phyloP scores from a whole-genome alignment of 2,113 vertebrate genomes.

The Benitochromis conjunctus region DNA sequence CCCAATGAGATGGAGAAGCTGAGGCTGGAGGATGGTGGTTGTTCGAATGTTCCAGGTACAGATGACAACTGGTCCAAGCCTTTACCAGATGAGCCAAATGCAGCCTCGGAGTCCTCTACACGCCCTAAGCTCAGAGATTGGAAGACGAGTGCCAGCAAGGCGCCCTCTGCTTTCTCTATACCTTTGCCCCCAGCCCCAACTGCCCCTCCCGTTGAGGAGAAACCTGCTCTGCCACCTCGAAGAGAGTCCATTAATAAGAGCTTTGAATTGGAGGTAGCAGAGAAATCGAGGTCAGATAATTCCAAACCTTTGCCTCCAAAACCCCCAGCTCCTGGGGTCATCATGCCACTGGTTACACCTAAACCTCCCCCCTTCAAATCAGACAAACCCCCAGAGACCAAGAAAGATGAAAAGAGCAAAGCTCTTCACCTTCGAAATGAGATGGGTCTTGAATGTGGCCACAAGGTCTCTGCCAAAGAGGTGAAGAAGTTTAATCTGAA shows the following conservation, averaged over 20 bases:
- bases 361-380: conserved; percentile 77
- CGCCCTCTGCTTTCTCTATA: conserved; percentile 23
- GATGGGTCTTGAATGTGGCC: conserved; percentile 95
- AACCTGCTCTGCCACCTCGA: conserved; percentile 89
- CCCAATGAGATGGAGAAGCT: conserved; percentile 87
- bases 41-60: background rate
- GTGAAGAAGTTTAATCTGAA: conserved; percentile 94
- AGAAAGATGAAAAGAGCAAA: conserved; percentile 90
- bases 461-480: conserved; percentile 91
- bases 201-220: conserved; percentile 81
- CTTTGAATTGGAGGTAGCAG: conserved; percentile 81
- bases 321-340: conserved; percentile 78
- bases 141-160: conserved; percentile 77
- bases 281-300: conserved; percentile 75
- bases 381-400: conserved; percentile 78
- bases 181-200: conserved; percentile 70
- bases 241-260: conserved; percentile 93
- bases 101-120: conserved; percentile 65
- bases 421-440: conserved; percentile 86
- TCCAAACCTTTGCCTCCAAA: conserved; percentile 84
- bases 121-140: conserved; percentile 85
- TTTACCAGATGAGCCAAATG: conserved; percentile 84
- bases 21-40: conserved; percentile 67
- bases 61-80: conserved; percentile 84
- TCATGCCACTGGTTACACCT: conserved; percentile 79